Conservation (phyloP, 2,888 invertebrate genomes). For the Tenthredo distinguenda region DNA sequence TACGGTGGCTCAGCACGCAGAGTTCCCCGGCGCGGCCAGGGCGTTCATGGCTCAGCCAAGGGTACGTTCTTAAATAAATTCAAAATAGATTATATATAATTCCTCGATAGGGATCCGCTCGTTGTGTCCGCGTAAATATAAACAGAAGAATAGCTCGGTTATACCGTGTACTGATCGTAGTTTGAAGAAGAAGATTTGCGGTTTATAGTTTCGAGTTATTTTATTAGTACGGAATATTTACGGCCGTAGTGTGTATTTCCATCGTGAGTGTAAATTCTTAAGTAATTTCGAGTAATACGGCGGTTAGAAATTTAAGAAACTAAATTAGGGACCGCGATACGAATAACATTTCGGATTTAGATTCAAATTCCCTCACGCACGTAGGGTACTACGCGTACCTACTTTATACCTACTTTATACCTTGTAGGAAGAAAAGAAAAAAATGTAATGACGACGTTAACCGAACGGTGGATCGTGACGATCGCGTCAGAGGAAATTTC, state of each 20-base stretch:
- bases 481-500: conserved; percentile 54
- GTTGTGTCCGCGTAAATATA: neutral
- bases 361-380: conserved; percentile 7
- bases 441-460: neutral
- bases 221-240: neutral
- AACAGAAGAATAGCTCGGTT: neutral
- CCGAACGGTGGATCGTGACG: conserved; percentile 66
- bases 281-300: neutral
- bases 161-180: no score
- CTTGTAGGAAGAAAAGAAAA: conserved; percentile 70
- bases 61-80: conserved; percentile 82
- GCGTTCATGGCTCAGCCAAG: conserved; percentile 94
- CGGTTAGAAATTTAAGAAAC: neutral
- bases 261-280: neutral
- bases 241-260: neutral
- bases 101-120: neutral
- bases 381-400: neutral
- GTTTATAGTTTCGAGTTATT: neutral
- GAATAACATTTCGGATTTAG: neutral
- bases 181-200: no score
- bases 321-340: neutral
- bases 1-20: conserved; percentile 81
- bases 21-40: conserved; percentile 85
- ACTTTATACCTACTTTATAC: no score
- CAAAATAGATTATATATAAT: neutral